These are phyloP conservation scores for Acrossocheilus fasciatus DNA, from an alignment of 2,797 vertebrate genomes.

Conservation along the genomic window DNA sequence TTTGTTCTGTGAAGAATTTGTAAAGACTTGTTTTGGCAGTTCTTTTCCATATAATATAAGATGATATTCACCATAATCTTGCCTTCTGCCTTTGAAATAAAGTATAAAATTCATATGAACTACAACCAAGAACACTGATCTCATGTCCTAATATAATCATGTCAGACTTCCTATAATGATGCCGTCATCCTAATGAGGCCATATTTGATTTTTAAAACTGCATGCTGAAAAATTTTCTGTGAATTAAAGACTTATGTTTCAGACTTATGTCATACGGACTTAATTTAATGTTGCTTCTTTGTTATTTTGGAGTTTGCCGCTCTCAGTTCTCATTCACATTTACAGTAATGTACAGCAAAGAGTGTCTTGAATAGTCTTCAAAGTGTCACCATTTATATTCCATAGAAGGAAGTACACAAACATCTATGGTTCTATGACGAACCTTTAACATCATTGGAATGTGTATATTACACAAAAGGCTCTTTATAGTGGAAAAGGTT, in stretches of 20 bases:
- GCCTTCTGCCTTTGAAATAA: not conserved
- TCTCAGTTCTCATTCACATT: not conserved
- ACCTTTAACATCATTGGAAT: not conserved
- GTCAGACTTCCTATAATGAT: not conserved
- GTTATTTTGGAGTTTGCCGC: not conserved
- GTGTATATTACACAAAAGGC: not conserved
- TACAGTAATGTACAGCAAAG: not conserved
- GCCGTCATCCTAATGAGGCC: no score
- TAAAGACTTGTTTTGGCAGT: not conserved
- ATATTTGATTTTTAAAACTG: not conserved
- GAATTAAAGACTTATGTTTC: not conserved
- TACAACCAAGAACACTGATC: not conserved
- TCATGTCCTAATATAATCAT: not conserved
- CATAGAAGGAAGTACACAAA: not conserved
- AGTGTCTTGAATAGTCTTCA: not conserved
- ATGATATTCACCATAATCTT: not conserved
- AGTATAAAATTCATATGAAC: not conserved
- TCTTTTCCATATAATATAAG: not conserved
- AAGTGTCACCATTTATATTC: not conserved
- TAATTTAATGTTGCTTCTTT: not conserved
- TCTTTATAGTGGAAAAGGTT: not conserved
- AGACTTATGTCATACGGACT: not conserved
- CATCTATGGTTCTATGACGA: not conserved
- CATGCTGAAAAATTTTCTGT: not conserved
- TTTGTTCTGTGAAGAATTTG: not conserved